Evolutionary conservation across 2,797 vertebrate species (phyloP).

Genomic region (Epinephelus awoara): DNA sequence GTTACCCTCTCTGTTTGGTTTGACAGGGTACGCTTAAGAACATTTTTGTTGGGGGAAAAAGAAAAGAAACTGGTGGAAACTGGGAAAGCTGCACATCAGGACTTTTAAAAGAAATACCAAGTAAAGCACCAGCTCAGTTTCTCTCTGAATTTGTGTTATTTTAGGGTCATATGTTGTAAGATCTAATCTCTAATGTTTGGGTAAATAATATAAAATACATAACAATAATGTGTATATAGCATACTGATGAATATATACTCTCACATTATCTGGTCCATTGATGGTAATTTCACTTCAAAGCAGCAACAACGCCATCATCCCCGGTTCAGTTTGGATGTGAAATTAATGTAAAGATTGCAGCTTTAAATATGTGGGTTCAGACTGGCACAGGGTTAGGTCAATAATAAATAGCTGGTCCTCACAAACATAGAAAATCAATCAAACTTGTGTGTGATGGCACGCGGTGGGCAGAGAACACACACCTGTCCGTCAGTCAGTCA

Average conservation of each 20-base stretch:
- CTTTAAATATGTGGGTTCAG: not conserved
- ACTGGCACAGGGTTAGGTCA: not conserved
- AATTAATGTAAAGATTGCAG: too few species aligned
- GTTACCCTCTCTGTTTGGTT: too few species aligned
- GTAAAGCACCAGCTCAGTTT: not conserved
- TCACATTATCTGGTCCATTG: too few species aligned
- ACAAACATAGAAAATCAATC: not conserved
- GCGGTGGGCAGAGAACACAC: not conserved
- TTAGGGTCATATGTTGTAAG: not conserved
- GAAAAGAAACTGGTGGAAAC: not conserved
- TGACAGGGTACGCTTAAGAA: not conserved
- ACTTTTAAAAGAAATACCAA: not conserved
- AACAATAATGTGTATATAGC: too few species aligned
- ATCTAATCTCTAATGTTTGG: not conserved
- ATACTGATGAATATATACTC: too few species aligned
- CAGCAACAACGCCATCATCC: too few species aligned
- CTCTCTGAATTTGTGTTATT: not conserved
- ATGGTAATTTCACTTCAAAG: too few species aligned
- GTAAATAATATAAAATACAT: not conserved
- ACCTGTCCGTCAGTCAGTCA: conserved; percentile 42
- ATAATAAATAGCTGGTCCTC: not conserved
- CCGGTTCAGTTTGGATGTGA: too few species aligned
- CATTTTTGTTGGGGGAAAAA: not conserved
- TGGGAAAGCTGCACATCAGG: not conserved
- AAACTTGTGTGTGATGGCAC: conserved; percentile 12